Conservation (phyloP, 2,888 invertebrate genomes). For the Lissonota sp. region DNA sequence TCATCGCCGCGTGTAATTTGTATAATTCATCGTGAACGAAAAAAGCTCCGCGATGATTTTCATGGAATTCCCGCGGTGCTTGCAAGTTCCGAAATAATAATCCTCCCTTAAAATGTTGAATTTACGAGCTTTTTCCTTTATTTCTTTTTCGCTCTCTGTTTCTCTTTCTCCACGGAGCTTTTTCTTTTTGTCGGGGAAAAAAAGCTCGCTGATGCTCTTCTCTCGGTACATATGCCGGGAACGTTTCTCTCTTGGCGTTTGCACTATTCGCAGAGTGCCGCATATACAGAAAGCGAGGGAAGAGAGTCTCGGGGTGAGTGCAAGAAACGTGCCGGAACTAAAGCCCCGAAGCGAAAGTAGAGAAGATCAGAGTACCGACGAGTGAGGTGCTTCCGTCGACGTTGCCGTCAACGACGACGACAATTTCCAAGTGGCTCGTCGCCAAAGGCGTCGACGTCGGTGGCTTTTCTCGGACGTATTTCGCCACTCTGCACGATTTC, state of each 20-base stretch:
- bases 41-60: too few relatives aligned
- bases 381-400: constrained; percentile 52
- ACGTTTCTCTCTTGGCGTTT: constrained; percentile 17
- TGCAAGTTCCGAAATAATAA: too few relatives aligned
- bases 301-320: constrained; percentile 25
- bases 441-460: constrained; percentile 61
- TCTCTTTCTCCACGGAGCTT: too few relatives aligned
- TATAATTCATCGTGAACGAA: constrained; percentile 8
- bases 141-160: neutral
- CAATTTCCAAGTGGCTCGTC: constrained; percentile 62
- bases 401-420: constrained; percentile 50
- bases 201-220: neutral
- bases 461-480: constrained; percentile 20
- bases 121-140: neutral
- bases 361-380: constrained; percentile 56
- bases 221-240: neutral
- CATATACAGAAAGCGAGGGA: constrained; percentile 18
- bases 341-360: constrained; percentile 61
- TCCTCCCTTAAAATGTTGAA: too few relatives aligned
- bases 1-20: neutral
- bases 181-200: neutral
- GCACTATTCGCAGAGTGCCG: constrained; percentile 13
- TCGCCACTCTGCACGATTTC: constrained; percentile 24
- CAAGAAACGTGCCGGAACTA: constrained; percentile 63
- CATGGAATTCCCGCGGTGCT: too few relatives aligned